Evolutionary conservation across 2,797 vertebrate genomes (phyloP).

Genomic region (Masticophis lateralis): DNA sequence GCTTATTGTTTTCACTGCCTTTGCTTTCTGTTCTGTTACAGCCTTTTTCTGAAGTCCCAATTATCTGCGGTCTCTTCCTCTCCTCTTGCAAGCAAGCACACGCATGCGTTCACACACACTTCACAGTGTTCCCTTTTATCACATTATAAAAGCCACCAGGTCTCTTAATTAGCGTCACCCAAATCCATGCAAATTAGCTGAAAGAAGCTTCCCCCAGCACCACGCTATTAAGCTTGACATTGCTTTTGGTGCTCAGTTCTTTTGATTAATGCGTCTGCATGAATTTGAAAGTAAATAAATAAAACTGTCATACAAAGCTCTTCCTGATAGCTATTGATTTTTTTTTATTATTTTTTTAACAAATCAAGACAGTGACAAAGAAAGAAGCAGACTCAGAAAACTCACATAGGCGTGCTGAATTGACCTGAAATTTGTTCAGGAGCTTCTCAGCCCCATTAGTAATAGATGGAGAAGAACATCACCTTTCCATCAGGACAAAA

Average conservation of each 20-base stretch:
- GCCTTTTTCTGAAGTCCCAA: not conserved
- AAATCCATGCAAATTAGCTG: constrained; percentile 42
- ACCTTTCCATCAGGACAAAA: not conserved
- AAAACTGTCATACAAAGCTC: constrained; percentile 30
- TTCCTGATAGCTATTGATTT: constrained; percentile 40
- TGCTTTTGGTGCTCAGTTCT: constrained; percentile 45
- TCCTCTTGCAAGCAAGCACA: too few relatives aligned
- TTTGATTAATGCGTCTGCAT: constrained; percentile 58
- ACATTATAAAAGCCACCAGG: constrained; percentile 28
- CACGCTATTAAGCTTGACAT: constrained; percentile 57
- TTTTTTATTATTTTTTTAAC: not conserved
- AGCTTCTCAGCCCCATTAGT: not conserved
- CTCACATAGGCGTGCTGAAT: not conserved
- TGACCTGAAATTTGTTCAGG: not conserved
- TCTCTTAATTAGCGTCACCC: constrained; percentile 47
- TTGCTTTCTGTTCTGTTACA: not conserved
- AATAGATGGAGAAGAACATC: not conserved
- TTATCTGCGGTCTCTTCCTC: not conserved
- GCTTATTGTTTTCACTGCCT: not conserved
- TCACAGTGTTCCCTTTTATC: not conserved
- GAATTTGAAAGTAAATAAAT: not conserved
- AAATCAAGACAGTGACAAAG: constrained; percentile 51
- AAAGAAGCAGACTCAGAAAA: not conserved
- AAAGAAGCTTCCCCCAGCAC: constrained; percentile 52
- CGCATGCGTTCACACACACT: not conserved